Conservation (phyloP, 2,888 invertebrate genomes). For the Timema podura region DNA sequence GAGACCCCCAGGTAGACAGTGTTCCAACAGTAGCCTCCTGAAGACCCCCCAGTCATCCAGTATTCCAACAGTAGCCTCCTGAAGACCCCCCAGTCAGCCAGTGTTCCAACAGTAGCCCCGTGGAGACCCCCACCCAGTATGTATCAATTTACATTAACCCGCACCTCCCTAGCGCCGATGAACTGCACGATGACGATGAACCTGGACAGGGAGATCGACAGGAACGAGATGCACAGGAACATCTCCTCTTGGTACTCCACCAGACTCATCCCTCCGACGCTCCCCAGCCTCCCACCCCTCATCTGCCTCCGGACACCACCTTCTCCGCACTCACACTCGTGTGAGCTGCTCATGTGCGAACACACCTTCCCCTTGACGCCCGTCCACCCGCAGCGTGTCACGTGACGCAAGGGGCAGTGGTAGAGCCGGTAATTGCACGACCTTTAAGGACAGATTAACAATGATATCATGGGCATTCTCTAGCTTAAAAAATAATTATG, state of each 20-base stretch:
- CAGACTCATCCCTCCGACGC: not conserved
- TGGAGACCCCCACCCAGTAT: too few species aligned
- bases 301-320: not conserved
- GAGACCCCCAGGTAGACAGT: too few species aligned
- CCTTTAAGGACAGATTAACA: too few species aligned
- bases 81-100: too few species aligned
- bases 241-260: not conserved
- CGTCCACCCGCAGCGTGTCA: not conserved
- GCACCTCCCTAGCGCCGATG: not conserved
- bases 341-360: not conserved
- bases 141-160: too few species aligned
- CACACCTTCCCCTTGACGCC: not conserved
- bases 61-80: too few species aligned
- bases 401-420: constrained; percentile 2
- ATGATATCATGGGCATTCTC: too few species aligned
- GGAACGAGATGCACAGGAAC: not conserved
- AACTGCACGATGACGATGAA: constrained; percentile 1
- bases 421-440: too few species aligned
- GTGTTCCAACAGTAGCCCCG: too few species aligned
- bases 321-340: constrained; percentile 2
- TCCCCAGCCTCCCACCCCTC: not conserved
- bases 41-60: too few species aligned
- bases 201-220: not conserved
- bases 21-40: too few species aligned
- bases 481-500: too few species aligned